Evolutionary conservation across 2,888 invertebrate genomes (phyloP).

Genomic region (Nineta flava): DNA sequence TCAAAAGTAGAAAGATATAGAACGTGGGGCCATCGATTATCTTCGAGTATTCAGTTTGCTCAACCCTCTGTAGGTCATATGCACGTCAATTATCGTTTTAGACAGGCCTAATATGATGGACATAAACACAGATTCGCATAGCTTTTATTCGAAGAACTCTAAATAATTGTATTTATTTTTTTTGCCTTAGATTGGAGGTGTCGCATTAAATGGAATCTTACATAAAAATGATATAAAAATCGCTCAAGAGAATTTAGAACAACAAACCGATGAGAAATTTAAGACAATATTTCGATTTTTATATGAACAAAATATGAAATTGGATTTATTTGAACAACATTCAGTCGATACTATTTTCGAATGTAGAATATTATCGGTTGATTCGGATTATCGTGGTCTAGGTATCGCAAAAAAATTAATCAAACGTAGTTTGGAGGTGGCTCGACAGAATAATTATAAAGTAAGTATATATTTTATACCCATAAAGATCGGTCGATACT

Average conservation of each 20-base stretch:
- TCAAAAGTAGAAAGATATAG: too few species aligned
- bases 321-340: conserved; percentile 51
- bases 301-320: conserved; percentile 48
- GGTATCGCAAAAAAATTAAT: conserved; percentile 62
- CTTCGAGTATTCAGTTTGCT: too few species aligned
- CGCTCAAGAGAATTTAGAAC: conserved; percentile 48
- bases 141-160: too few species aligned
- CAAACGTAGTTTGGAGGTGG: conserved; percentile 45
- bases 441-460: conserved; percentile 50
- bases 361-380: conserved; percentile 65
- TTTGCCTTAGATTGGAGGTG: conserved; percentile 53
- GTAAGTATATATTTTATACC: conserved; percentile 31
- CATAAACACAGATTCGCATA: too few species aligned
- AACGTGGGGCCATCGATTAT: too few species aligned
- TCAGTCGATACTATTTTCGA: conserved; percentile 58
- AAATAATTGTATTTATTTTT: conserved; percentile 3
- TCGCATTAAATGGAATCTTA: conserved; percentile 61
- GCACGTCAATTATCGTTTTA: background rate
- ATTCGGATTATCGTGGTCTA: conserved; percentile 49
- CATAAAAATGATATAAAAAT: conserved; percentile 54
- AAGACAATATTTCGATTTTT: conserved; percentile 65
- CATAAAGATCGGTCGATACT: background rate
- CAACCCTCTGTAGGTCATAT: too few species aligned
- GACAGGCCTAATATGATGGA: too few species aligned
- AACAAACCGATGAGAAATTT: conserved; percentile 51